These are phyloP conservation scores for Chrysochloris asiatica DNA, from an alignment of 2,113 vertebrate genomes.

Conservation along the genomic window DNA sequence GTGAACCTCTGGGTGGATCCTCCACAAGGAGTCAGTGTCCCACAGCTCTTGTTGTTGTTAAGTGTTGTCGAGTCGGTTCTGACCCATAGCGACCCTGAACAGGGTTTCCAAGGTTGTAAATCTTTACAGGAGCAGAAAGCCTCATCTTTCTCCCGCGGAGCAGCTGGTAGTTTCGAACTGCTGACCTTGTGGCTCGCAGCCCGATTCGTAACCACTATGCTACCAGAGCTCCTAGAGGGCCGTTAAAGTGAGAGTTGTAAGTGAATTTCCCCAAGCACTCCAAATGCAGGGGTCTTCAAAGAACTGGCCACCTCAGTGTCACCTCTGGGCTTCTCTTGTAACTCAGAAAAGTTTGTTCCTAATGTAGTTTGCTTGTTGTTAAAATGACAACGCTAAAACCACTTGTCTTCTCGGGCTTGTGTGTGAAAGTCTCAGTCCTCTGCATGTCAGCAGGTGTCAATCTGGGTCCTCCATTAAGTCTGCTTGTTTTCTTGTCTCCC, in stretches of 20 bases:
- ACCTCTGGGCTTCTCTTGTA: background rate
- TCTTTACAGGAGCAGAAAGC: no score
- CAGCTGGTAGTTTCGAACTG: no score
- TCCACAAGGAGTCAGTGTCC: background rate
- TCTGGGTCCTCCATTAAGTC: background rate
- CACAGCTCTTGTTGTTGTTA: no score
- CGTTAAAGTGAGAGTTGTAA: background rate
- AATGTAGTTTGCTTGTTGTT: background rate
- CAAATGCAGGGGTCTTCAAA: background rate
- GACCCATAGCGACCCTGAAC: no score
- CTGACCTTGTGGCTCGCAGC: no score
- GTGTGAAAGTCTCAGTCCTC: background rate
- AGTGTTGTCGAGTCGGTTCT: no score
- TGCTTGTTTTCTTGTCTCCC: background rate
- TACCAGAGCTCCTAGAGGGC: background rate
- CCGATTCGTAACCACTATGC: no score
- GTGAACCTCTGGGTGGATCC: background rate
- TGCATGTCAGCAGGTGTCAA: fast-evolving
- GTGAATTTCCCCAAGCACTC: background rate
- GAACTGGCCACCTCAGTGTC: background rate
- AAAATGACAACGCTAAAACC: background rate
- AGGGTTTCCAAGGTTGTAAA: no score
- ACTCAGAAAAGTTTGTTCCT: background rate
- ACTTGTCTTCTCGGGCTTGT: background rate
- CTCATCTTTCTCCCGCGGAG: no score